Conservation (phyloP, 2,888 invertebrate species). For the Drosophila gaucha region DNA sequence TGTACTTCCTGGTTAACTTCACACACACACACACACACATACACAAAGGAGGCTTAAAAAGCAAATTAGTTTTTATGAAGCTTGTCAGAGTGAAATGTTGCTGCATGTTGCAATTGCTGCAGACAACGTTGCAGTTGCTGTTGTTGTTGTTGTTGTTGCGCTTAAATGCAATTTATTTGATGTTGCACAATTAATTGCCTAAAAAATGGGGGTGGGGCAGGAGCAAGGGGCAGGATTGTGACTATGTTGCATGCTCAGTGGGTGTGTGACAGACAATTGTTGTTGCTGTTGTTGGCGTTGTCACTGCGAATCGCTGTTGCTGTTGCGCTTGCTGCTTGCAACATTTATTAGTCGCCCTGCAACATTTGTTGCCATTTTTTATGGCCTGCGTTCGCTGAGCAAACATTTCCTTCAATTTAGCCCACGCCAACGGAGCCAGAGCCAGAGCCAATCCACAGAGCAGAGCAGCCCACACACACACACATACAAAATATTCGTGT, state of each 20-base stretch:
- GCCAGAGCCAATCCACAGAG: conserved; percentile 29
- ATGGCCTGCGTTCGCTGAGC: conserved; percentile 40
- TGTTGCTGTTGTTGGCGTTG: conserved; percentile 27
- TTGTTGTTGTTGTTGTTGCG: conserved; percentile 27
- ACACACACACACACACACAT: conserved; percentile 11
- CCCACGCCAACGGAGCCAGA: conserved; percentile 56
- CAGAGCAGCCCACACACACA: conserved; percentile 27
- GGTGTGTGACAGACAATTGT: conserved; percentile 60
- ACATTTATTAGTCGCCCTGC: conserved; percentile 69
- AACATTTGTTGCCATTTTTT: conserved; percentile 77
- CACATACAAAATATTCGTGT: conserved; percentile 26
- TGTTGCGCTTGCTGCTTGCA: conserved; percentile 33
- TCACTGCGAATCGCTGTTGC: conserved; percentile 1
- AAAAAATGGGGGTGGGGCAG: conserved; percentile 19
- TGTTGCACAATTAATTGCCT: conserved; percentile 78
- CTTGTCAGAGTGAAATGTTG: conserved; percentile 54
- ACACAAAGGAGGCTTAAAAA: conserved; percentile 42
- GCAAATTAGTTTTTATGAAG: conserved; percentile 71
- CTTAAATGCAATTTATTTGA: conserved; percentile 75
- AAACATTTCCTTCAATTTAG: conserved; percentile 66
- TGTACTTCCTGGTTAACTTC: conserved; percentile 45
- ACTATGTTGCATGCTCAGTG: conserved; percentile 46
- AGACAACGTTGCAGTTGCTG: conserved; percentile 23
- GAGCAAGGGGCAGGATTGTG: not conserved
- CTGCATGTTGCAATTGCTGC: conserved; percentile 33